Conservation (phyloP, 2,797 vertebrate genomes). For the Aphelocoma californica region DNA sequence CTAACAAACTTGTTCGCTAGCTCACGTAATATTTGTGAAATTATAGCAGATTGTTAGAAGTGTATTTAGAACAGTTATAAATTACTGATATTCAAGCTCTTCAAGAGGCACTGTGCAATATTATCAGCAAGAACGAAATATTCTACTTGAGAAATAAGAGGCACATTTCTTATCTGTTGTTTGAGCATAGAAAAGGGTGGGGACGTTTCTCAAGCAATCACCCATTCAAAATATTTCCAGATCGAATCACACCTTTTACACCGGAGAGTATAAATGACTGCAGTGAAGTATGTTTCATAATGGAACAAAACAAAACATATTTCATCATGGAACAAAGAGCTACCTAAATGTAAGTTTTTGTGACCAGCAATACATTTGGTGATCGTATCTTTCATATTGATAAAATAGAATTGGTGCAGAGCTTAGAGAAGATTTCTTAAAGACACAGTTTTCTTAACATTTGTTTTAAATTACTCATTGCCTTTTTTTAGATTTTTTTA, state of each 20-base stretch:
- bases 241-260: conserved; percentile 11
- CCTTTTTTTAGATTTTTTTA: neutral
- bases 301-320: neutral
- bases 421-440: neutral
- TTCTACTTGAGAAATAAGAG: conserved; percentile 25
- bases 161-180: conserved; percentile 19
- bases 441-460: neutral
- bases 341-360: neutral
- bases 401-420: neutral
- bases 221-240: conserved; percentile 16
- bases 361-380: neutral
- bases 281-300: neutral
- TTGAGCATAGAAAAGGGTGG: conserved; percentile 12
- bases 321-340: neutral
- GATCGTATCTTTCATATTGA: neutral
- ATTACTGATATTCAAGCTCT: neutral
- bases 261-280: neutral
- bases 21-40: neutral
- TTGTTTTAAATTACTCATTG: conserved; percentile 1
- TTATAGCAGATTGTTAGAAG: neutral
- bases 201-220: neutral
- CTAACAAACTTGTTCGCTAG: neutral
- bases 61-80: neutral
- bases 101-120: neutral
- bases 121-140: conserved; percentile 2